Evolutionary conservation across 30 jellyfish, hydroid and myxozoan species (phyloP), one percentile per base, ranked within the genome.

Genomic region (Pelagia noctiluca): DNA sequence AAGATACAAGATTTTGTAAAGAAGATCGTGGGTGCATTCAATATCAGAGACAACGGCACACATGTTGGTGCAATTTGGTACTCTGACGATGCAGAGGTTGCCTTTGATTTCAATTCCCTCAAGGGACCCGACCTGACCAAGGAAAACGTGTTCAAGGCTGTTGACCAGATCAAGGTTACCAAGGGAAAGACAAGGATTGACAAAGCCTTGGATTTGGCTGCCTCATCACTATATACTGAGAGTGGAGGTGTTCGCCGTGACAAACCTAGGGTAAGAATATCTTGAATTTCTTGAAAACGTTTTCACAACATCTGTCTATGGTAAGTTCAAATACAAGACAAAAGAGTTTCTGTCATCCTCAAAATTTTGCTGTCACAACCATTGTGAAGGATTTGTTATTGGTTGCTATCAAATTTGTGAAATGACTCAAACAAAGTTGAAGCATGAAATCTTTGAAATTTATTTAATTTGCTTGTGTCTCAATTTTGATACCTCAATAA

Each of bases 31-130:
- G 96, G 75, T 72, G 99, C 99, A 1, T 95, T 80, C 77, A 90
- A 75, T 32, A 67, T 95, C 32, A 52, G 97, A 28, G 82, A 67
- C 24, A 69, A 83, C 37, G 96, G 91, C 0, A 95, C 99, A 2
- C 99, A 89, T 76, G 99, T 95, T 50, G 96, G 98, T 28, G 99
- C 96, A 28, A 89, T 95, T 50, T 89, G 81, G 84, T 95, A 95
- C 64, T 89, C 99, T 1, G 97, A 89, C 49, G 74, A 84, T 34
- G 99, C 99, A 3, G 35, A 66, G 29, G 91, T 95, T 26, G 97
- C 96, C 0, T 95, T 95, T 75, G 94, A 89, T 52, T 95, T 95
- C 89, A 95, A 95, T 33, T 53, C 63, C 8, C 52, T 95, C 52
- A 84, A 76, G 28, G 99, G 99, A 10, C 85, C 32, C 24, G 80